phyloP scores from a whole-genome alignment of 2,888 invertebrate species.

The Tenodera sinensis region DNA sequence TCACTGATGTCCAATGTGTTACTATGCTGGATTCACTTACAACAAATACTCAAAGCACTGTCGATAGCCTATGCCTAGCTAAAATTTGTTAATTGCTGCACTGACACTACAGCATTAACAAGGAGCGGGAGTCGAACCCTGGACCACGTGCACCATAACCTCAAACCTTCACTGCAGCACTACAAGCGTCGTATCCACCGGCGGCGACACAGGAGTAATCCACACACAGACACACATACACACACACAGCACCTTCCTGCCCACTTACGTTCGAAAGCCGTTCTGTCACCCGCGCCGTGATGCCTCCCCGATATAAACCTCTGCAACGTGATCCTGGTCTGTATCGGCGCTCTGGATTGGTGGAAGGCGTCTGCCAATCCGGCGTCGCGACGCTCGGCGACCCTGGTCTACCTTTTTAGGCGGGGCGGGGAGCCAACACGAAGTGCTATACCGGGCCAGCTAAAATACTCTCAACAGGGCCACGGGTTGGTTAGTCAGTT shows the following conservation, averaged over 20 bases:
- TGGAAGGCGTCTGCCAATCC: conserved; percentile 46
- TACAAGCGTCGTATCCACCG: not conserved
- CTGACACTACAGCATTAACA: not conserved
- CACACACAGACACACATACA: not conserved
- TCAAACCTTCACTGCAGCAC: not conserved
- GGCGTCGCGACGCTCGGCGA: conserved; percentile 46
- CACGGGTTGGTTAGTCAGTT: not conserved
- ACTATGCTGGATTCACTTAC: not conserved
- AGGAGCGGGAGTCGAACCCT: not conserved
- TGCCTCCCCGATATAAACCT: conserved; percentile 71
- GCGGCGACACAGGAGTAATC: not conserved
- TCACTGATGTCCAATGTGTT: too few relatives aligned
- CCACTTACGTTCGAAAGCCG: conserved; percentile 95
- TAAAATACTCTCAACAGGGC: conserved; percentile 4
- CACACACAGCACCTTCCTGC: conserved; percentile 40
- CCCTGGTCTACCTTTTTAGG: conserved; percentile 62
- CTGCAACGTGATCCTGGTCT: conserved; percentile 71
- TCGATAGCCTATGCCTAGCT: not conserved
- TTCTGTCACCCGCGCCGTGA: conserved; percentile 83
- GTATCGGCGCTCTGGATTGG: conserved; percentile 51
- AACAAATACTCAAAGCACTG: not conserved
- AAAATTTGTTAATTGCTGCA: not conserved
- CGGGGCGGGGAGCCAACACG: conserved; percentile 35
- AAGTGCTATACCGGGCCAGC: conserved; percentile 4
- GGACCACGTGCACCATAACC: not conserved